Percentiles rank a stretch among this genome's conserved stretches.
phyloP scores from a whole-genome alignment of 2,888 invertebrate genomes.

The Cactoblastis cactorum region DNA sequence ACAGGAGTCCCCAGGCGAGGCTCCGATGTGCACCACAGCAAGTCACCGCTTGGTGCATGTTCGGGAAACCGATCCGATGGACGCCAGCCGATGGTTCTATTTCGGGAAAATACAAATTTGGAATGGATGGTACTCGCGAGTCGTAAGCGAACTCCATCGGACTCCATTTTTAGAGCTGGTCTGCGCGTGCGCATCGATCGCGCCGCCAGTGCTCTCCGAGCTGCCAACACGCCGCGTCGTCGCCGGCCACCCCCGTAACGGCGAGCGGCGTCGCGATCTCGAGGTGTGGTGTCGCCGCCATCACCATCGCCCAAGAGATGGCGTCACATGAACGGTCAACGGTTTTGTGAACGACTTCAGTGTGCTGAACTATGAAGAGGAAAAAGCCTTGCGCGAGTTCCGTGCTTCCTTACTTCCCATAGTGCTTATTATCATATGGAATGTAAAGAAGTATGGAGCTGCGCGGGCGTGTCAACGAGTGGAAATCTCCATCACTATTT shows the following conservation, averaged over 20 bases:
- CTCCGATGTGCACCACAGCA: constrained; percentile 46
- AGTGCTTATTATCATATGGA: constrained; percentile 92
- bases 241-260: constrained; percentile 59
- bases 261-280: constrained; percentile 30
- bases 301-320: constrained; percentile 40
- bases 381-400: constrained; percentile 84
- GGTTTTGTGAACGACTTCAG: constrained; percentile 26
- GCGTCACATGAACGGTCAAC: constrained; percentile 35
- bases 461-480: constrained; percentile 69
- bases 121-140: constrained; percentile 80
- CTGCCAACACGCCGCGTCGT: constrained; percentile 73
- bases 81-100: constrained; percentile 80
- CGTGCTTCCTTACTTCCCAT: constrained; percentile 98
- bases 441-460: constrained; percentile 99
- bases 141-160: constrained; percentile 75
- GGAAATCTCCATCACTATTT: constrained; percentile 41
- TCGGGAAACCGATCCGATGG: constrained; percentile 76
- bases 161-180: constrained; percentile 78
- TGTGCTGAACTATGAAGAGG: constrained; percentile 49
- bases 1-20: constrained; percentile 35
- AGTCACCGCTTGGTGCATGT: constrained; percentile 63
- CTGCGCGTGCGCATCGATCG: constrained; percentile 74
- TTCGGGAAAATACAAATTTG: constrained; percentile 92
- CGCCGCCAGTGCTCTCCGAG: constrained; percentile 70
- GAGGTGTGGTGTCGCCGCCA: constrained; percentile 12